Base-by-base conservation (phyloP, 1,140 invertebrate species). In the Phocides pigmalion region DNA sequence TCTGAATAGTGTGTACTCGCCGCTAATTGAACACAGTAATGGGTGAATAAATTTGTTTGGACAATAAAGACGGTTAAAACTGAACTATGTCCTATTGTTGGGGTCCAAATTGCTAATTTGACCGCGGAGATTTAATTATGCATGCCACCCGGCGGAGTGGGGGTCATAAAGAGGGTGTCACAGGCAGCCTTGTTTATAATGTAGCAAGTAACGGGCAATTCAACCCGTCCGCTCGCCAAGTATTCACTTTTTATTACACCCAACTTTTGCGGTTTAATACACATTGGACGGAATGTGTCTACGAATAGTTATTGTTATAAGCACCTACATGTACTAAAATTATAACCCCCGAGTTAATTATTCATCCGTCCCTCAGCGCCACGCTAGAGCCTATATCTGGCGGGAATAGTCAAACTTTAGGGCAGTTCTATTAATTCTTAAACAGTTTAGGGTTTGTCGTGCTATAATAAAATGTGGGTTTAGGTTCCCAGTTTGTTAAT, bases 71-170 rank as follows among this genome's bases (percentile, higher is more conserved):
- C 75, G 74, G 73, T 87, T 87, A 80, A 80, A 89, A 84, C 80
- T 82, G 77, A 84, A 90, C 81, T 90, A 83, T 87, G 83, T 79
- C 73, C 85, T 81, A 83, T 84, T 87, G 82, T 87, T 74, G 64
- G 79, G 74, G 77, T 85, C 81, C 78, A 89, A 88, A 89, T 89
- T 85, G 86, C 81, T 89, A 90, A 89, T 90, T 90, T 90, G 83
- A 85, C 86, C 86, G 80, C 86, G 74, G 78, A 87, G 81, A 89
- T 90, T 90, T 89, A 90, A 90, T 90, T 90, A 90, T 90, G 84
- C 86, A 90, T 84, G 79, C 82, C 77, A 75, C 72, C 76, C 78
- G 71, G 44, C 56, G 32, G 76, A 75, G 80, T 67, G 79, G 76
- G 75, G 79, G 76, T 79, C 74, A 86, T 82, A 84, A 87, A 87